Evolutionary conservation across 1,140 invertebrate species (phyloP), one percentile per base, ranked within the genome.

Genomic region (Trichonephila inaurata): DNA sequence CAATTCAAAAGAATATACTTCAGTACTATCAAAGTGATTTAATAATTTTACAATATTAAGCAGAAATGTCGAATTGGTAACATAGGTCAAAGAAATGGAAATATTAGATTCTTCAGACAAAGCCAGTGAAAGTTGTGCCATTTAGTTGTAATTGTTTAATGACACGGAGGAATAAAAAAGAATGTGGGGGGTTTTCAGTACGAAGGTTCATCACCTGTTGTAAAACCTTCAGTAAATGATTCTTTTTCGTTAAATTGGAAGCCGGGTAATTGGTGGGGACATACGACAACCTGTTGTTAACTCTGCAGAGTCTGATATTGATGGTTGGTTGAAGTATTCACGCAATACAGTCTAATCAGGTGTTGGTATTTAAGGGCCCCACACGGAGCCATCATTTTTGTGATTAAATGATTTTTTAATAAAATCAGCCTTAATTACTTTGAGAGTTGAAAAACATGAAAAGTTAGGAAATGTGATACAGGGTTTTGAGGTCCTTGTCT

Each of bases 221-320:
- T 40, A 40, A 77, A 77, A 77, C 28, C 72, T 33, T 77, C 72
- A 18, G 18, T 19, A 33, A 28, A 77, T 16, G 72, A 77, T 77
- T 14, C 19, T 40, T 40, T 69, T 77, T 40, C 28, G 33, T 14
- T 33, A 18, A 40, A 33, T 77, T 77, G 72, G 28, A 28, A 40
- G 28, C 28, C 33, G 14, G 72, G 28, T 77, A 77, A 77, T 77
- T 40, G 72, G 72, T 40, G 72, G 72, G 33, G 33, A 77, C 72
- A 77, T 33, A 40, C 72, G 72, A 77, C 72, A 77, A 77, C 72
- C 72, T 77, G 72, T 77, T 77, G 72, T 77, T 77, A 77, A 18
- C 33, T 19, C 33, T 33, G 72, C 5, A 28, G 12, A 64, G 14
- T 19, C 2, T 77, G 16, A 77, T 77, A 77, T 77, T 77, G 72